Evolutionary conservation across 1,140 invertebrate genomes (phyloP).

Genomic region (Solen grandis): DNA sequence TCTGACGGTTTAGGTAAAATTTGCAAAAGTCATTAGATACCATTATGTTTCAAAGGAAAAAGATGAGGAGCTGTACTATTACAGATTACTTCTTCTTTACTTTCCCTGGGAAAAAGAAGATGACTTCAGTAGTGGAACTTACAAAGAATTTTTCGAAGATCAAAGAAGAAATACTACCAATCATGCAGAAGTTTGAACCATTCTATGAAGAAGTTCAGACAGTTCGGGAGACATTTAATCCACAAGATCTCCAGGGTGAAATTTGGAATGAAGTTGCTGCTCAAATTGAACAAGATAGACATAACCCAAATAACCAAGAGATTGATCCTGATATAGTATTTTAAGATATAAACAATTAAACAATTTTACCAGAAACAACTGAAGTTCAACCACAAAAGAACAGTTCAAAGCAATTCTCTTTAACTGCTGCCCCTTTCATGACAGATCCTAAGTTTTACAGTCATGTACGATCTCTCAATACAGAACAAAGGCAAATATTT

Average conservation of each 20-base stretch:
- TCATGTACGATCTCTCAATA: too few relatives aligned
- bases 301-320: constrained; percentile 1
- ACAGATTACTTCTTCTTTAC: constrained; percentile 41
- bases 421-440: constrained; percentile 2
- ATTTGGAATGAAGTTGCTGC: too few relatives aligned
- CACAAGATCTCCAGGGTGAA: constrained; percentile 14
- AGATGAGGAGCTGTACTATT: constrained; percentile 31
- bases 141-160: constrained; percentile 33
- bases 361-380: constrained; percentile 5
- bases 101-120: constrained; percentile 19
- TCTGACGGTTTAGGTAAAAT: neutral
- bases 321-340: constrained; percentile 3
- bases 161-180: constrained; percentile 23
- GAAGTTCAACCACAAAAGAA: neutral
- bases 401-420: neutral
- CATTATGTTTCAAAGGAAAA: constrained; percentile 33
- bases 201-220: too few relatives aligned
- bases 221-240: constrained; percentile 34
- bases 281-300: too few relatives aligned
- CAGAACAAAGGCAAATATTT: too few relatives aligned
- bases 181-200: too few relatives aligned
- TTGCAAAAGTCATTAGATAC: neutral
- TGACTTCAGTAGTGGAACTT: neutral
- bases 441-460: constrained; percentile 1
- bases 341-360: constrained; percentile 27